Percentiles rank a stretch among this genome's conserved stretches.
Evolutionary conservation across 2,888 invertebrate species (phyloP).

Genomic region (Horisme vitalbata): DNA sequence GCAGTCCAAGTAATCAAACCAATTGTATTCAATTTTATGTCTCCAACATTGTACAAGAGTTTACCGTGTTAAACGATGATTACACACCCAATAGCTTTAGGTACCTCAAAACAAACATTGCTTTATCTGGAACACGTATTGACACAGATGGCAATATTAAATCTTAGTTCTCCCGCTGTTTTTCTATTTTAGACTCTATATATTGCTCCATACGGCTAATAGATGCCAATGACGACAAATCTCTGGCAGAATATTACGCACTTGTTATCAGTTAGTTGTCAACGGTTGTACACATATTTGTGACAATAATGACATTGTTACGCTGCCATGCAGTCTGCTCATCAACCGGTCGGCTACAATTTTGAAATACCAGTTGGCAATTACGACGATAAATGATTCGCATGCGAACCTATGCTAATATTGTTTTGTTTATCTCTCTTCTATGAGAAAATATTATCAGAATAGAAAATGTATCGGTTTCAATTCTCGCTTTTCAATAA

Average conservation of each 20-base stretch:
- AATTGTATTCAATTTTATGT: slow-evolving; percentile 30
- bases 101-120: slow-evolving; percentile 26
- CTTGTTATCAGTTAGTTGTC: slow-evolving; percentile 41
- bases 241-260: slow-evolving; percentile 28
- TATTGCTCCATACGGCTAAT: slow-evolving; percentile 2
- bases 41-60: slow-evolving; percentile 18
- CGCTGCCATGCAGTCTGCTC: slow-evolving; percentile 42
- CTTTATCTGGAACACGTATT: slow-evolving; percentile 33
- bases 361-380: slow-evolving; percentile 15
- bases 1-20: slow-evolving; percentile 27
- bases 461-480: slow-evolving; percentile 17
- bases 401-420: slow-evolving; percentile 31
- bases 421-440: slow-evolving; percentile 21
- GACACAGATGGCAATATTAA: slow-evolving; percentile 40
- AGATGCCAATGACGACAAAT: slow-evolving; percentile 5
- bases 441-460: slow-evolving; percentile 12
- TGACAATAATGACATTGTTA: slow-evolving; percentile 29
- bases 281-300: slow-evolving; percentile 29
- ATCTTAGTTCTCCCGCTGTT: slow-evolving; percentile 12
- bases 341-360: slow-evolving; percentile 11
- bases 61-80: slow-evolving; percentile 23
- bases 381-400: slow-evolving; percentile 25
- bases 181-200: slow-evolving; percentile 19
- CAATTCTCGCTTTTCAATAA: slow-evolving; percentile 21
- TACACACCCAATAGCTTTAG: slow-evolving; percentile 21